Percentiles rank a stretch among this genome's conserved stretches.
Conservation (phyloP, 2,113 vertebrate genomes). For the Oryzias curvinotus region DNA sequence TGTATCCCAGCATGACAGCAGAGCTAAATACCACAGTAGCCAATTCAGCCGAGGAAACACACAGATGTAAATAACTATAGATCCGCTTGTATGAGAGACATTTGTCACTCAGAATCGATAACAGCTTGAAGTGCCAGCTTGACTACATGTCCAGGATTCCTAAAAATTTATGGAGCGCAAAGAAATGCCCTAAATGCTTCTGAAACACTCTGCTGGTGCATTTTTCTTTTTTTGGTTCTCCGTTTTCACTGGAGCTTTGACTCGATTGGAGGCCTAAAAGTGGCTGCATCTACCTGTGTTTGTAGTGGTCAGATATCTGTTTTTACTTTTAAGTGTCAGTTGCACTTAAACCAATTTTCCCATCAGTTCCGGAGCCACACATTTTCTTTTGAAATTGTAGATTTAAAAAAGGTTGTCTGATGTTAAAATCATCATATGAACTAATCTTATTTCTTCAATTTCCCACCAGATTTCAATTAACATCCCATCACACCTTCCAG, state of each 20-base stretch:
- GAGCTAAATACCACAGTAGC: constrained; percentile 10
- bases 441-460: constrained; percentile 34
- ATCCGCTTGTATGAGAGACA: constrained; percentile 31
- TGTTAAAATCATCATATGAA: constrained; percentile 12
- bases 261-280: neutral
- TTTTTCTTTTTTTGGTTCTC: neutral
- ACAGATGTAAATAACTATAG: constrained; percentile 13
- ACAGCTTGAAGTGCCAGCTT: constrained; percentile 26
- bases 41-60: constrained; percentile 11
- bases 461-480: constrained; percentile 31
- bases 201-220: neutral
- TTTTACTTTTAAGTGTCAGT: constrained; percentile 10
- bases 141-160: constrained; percentile 31
- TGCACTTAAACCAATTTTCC: constrained; percentile 12
- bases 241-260: neutral
- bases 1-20: constrained; percentile 21
- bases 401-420: constrained; percentile 33
- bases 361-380: constrained; percentile 8
- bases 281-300: neutral
- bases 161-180: constrained; percentile 42
- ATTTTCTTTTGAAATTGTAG: constrained; percentile 25
- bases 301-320: constrained; percentile 11
- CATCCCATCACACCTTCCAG: constrained; percentile 36
- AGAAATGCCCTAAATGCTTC: neutral
- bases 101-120: constrained; percentile 44